These are phyloP conservation scores for Melanogrammus aeglefinus DNA, from an alignment of 2,797 vertebrate genomes.

Conservation along the genomic window DNA sequence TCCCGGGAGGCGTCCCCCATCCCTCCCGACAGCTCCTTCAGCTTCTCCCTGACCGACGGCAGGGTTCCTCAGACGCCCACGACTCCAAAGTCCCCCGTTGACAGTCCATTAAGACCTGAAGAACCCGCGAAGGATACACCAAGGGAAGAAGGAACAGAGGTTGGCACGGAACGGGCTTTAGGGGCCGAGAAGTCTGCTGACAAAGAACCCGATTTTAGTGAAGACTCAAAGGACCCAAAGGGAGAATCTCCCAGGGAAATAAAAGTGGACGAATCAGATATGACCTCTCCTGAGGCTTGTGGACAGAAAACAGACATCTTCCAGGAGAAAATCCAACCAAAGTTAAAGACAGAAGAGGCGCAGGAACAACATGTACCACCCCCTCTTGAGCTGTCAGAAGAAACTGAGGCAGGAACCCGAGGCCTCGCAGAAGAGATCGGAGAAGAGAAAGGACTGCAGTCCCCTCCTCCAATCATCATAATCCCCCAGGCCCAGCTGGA, in stretches of 20 bases:
- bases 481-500: conserved; percentile 69
- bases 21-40: conserved; percentile 66
- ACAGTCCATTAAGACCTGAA: conserved; percentile 16
- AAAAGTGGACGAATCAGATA: conserved; percentile 11
- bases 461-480: conserved; percentile 60
- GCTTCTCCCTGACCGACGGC: conserved; percentile 47
- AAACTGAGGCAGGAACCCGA: conserved; percentile 23
- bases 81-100: conserved; percentile 40
- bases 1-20: conserved; percentile 73
- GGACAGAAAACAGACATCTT: conserved; percentile 22
- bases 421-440: conserved; percentile 31
- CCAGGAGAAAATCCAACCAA: conserved; percentile 3
- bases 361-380: not conserved
- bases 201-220: conserved; percentile 19
- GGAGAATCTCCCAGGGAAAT: not conserved
- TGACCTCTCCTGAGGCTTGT: conserved; percentile 14
- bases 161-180: conserved; percentile 13
- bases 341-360: not conserved
- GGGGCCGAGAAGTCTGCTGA: conserved; percentile 11
- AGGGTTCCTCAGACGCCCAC: conserved; percentile 41
- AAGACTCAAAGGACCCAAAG: conserved; percentile 23
- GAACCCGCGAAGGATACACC: conserved; percentile 4
- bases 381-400: conserved; percentile 8
- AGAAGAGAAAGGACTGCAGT: conserved; percentile 23
- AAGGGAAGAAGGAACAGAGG: conserved; percentile 7